phyloP scores from a whole-genome alignment of 2,888 invertebrate species.

The Vesta saturnalis region DNA sequence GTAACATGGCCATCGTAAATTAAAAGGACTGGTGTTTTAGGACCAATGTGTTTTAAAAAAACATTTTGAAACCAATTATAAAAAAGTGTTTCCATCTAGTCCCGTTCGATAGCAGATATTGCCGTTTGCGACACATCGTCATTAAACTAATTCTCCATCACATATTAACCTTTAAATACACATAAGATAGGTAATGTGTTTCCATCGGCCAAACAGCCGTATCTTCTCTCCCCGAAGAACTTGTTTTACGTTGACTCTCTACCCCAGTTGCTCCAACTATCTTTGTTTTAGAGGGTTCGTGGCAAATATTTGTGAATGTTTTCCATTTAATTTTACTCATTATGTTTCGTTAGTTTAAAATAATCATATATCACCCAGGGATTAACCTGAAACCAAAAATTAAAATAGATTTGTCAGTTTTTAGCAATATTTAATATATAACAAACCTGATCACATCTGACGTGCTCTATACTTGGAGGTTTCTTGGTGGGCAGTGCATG shows the following conservation, averaged over 20 bases:
- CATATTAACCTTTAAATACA: too few species aligned
- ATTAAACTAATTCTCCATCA: too few species aligned
- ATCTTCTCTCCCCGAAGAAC: constrained; percentile 31
- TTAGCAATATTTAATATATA: too few species aligned
- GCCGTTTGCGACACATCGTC: too few species aligned
- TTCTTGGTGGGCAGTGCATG: constrained; percentile 23
- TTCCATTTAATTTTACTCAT: constrained; percentile 26
- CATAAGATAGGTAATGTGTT: constrained; percentile 24
- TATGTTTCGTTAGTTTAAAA: constrained; percentile 17
- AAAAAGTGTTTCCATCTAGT: constrained; percentile 52
- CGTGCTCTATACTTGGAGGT: constrained; percentile 24
- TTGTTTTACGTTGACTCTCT: too few species aligned
- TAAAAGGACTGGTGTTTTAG: too few species aligned
- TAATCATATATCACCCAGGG: constrained; percentile 23
- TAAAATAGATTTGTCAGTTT: too few species aligned
- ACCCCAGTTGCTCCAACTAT: constrained; percentile 29
- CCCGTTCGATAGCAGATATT: constrained; percentile 49
- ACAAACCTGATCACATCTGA: too few species aligned
- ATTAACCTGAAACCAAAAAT: too few species aligned
- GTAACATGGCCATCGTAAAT: too few species aligned
- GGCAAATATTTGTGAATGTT: constrained; percentile 30
- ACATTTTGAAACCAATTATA: constrained; percentile 23
- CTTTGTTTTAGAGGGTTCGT: constrained; percentile 37
- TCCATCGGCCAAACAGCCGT: constrained; percentile 29
- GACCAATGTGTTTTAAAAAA: too few species aligned